phyloP scores from a whole-genome alignment of 2,797 vertebrate species.

The Neosalanx taihuensis region DNA sequence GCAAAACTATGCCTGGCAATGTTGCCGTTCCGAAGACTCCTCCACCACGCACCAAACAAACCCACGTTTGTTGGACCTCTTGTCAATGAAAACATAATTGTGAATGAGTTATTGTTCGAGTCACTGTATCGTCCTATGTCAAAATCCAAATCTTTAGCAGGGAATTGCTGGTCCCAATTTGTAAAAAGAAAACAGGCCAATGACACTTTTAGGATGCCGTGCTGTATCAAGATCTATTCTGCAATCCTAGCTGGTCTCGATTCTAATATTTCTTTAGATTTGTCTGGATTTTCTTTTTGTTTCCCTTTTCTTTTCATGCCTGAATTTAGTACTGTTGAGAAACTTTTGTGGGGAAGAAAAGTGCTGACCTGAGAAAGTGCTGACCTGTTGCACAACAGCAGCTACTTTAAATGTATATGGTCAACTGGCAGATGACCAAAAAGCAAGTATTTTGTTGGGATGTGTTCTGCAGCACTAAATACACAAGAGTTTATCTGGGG shows the following conservation, averaged over 20 bases:
- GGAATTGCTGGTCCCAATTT: slow-evolving; percentile 23
- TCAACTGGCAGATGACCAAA: slow-evolving; percentile 38
- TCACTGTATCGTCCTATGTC: slow-evolving; percentile 28
- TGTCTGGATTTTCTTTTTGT: background rate
- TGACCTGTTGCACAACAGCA: slow-evolving; percentile 10
- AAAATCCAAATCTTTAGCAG: slow-evolving; percentile 23
- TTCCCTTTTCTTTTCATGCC: background rate
- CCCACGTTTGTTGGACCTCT: slow-evolving; percentile 8
- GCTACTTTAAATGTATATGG: slow-evolving; percentile 44
- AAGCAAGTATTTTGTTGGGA: slow-evolving; percentile 48
- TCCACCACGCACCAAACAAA: slow-evolving; percentile 28
- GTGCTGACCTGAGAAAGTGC: background rate
- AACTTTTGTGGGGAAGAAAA: too few species aligned
- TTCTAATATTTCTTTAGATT: background rate
- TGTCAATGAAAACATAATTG: slow-evolving; percentile 34
- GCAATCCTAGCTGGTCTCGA: slow-evolving; percentile 5
- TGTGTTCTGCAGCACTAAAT: slow-evolving; percentile 21
- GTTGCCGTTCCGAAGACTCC: slow-evolving; percentile 27
- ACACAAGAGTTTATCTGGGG: slow-evolving; percentile 39
- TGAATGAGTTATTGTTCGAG: slow-evolving; percentile 29
- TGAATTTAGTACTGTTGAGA: too few species aligned
- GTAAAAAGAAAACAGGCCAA: slow-evolving; percentile 37
- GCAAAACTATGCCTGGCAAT: slow-evolving; percentile 44
- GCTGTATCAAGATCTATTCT: slow-evolving; percentile 25
- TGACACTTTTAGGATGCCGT: slow-evolving; percentile 6